phyloP scores from a whole-genome alignment of 2,797 vertebrate species.

The Ceryle rudis region DNA sequence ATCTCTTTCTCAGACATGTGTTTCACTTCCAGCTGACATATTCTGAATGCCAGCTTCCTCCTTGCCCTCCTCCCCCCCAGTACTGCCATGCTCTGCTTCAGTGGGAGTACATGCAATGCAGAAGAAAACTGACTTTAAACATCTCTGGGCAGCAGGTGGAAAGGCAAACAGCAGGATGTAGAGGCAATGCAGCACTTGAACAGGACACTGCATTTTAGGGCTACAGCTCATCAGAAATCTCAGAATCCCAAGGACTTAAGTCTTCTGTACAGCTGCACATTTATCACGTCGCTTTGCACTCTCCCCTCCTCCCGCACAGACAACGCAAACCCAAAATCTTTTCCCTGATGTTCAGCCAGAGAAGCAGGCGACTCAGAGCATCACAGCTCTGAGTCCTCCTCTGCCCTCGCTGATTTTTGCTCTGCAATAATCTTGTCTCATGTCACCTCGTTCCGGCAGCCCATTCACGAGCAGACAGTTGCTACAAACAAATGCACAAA shows the following conservation, averaged over 20 bases:
- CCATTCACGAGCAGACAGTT: background rate
- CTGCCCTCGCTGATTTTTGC: background rate
- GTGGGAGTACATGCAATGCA: background rate
- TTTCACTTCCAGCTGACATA: background rate
- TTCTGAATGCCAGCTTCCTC: background rate
- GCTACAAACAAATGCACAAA: conserved; percentile 41
- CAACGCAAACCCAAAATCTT: background rate
- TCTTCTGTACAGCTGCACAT: background rate
- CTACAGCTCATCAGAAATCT: background rate
- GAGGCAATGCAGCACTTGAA: background rate
- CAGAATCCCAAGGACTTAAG: background rate
- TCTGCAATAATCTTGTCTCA: background rate
- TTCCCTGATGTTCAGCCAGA: background rate
- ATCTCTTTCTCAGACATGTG: background rate
- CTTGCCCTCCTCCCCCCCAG: background rate
- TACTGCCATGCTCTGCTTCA: background rate
- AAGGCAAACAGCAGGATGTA: background rate
- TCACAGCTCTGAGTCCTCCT: background rate
- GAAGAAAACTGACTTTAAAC: background rate
- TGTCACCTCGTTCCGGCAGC: background rate
- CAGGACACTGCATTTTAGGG: background rate
- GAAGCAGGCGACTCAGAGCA: background rate
- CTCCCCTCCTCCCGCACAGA: background rate
- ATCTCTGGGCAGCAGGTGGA: background rate
- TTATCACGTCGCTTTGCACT: background rate